Percentiles rank a stretch among this genome's conserved stretches.
Evolutionary conservation across 2,113 vertebrate genomes (phyloP).

Genomic region (Aegotheles bennettii): DNA sequence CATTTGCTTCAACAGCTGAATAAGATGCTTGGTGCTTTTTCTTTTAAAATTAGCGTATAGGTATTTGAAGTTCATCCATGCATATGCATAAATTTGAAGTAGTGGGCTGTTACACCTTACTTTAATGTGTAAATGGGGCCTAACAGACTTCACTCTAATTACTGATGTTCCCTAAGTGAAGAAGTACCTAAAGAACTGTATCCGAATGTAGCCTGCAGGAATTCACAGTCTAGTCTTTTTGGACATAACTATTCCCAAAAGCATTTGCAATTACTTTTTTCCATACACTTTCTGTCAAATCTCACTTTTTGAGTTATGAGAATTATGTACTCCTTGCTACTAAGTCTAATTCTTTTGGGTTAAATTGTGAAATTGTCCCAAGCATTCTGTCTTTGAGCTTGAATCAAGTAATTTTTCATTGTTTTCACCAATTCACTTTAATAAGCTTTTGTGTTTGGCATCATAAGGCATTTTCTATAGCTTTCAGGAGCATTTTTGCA

Average conservation of each 20-base stretch:
- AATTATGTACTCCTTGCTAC: neutral
- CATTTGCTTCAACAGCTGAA: neutral
- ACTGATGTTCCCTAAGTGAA: neutral
- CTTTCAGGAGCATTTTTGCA: neutral
- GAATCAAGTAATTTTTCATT: neutral
- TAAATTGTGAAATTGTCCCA: neutral
- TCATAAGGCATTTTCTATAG: neutral
- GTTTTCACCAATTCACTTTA: neutral
- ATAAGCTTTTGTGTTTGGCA: neutral
- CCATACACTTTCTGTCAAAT: neutral
- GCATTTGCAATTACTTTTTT: neutral
- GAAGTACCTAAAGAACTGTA: neutral
- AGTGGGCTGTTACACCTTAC: neutral
- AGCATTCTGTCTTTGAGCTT: neutral
- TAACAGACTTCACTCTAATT: neutral
- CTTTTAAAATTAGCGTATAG: neutral
- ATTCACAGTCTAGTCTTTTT: neutral
- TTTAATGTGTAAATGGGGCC: neutral
- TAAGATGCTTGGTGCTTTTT: neutral
- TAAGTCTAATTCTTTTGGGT: neutral
- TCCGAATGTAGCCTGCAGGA: neutral
- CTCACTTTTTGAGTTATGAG: neutral
- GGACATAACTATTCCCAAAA: neutral
- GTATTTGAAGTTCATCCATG: neutral
- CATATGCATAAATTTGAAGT: neutral